Conservation (phyloP, 2,888 invertebrate genomes). For the Molorchus minor region DNA sequence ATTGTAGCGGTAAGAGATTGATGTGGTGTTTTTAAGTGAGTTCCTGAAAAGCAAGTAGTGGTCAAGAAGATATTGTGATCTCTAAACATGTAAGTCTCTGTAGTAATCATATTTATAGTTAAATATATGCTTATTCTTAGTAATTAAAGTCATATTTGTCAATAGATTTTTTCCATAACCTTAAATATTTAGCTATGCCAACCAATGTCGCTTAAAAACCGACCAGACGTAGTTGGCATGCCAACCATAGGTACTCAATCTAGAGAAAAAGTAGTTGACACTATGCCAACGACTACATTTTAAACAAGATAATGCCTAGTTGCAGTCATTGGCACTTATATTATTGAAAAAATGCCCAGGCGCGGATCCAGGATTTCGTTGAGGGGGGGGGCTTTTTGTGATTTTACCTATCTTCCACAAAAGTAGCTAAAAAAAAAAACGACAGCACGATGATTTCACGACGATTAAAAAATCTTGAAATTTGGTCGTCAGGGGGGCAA, state of each 20-base stretch:
- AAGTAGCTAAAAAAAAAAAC: too few relatives aligned
- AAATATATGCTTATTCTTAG: neutral
- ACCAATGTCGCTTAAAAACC: neutral
- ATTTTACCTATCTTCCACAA: too few relatives aligned
- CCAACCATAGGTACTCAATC: neutral
- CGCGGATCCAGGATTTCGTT: too few relatives aligned
- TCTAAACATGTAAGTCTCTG: neutral
- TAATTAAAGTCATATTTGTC: neutral
- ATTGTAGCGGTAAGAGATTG: too few relatives aligned
- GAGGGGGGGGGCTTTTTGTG: too few relatives aligned
- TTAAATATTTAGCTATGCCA: neutral
- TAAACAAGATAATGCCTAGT: neutral
- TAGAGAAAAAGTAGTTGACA: neutral
- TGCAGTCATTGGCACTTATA: neutral
- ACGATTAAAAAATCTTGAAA: too few relatives aligned
- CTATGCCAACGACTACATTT: neutral
- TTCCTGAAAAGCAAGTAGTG: too few relatives aligned
- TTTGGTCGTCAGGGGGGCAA: too few relatives aligned
- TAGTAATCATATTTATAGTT: neutral
- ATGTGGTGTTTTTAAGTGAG: too few relatives aligned
- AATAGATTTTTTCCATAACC: neutral
- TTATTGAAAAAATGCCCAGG: too few relatives aligned
- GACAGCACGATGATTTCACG: too few relatives aligned
- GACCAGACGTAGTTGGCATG: neutral
- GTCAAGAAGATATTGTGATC: neutral